phyloP scores from a whole-genome alignment of 2,797 vertebrate genomes.

The Sebastes baramenuke region DNA sequence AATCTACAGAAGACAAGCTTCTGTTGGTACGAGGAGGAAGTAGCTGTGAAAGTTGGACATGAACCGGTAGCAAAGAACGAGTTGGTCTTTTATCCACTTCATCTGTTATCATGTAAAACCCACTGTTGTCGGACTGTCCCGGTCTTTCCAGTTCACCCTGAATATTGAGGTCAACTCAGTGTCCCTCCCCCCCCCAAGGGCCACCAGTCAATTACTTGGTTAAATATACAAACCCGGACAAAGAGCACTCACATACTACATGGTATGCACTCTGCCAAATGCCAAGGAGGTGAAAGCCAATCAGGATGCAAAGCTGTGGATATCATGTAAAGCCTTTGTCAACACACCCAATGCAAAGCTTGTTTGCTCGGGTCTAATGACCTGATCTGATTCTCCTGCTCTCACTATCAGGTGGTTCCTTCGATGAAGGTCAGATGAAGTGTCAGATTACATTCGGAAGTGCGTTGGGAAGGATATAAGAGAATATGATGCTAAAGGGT shows the following conservation, averaged over 20 bases:
- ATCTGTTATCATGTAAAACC: slow-evolving; percentile 13
- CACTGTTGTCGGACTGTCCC: slow-evolving; percentile 3
- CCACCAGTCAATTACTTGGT: slow-evolving; percentile 46
- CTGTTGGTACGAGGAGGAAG: slow-evolving; percentile 1
- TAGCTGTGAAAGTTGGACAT: slow-evolving; percentile 20
- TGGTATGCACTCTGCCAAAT: slow-evolving; percentile 28
- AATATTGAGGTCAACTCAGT: slow-evolving; percentile 22
- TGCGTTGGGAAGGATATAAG: neutral
- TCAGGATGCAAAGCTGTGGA: slow-evolving; percentile 34
- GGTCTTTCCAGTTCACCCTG: slow-evolving; percentile 27
- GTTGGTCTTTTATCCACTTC: slow-evolving; percentile 10
- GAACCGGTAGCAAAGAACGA: slow-evolving; percentile 28
- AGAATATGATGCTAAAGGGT: neutral
- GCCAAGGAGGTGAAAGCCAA: slow-evolving; percentile 35
- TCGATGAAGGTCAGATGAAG: slow-evolving; percentile 12
- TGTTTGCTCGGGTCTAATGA: slow-evolving; percentile 33
- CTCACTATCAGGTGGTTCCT: slow-evolving; percentile 3
- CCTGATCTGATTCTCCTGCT: slow-evolving; percentile 8
- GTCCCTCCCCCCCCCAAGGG: slow-evolving; percentile 13
- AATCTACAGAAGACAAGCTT: neutral
- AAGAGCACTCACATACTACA: slow-evolving; percentile 39
- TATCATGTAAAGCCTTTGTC: slow-evolving; percentile 47
- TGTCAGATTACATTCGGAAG: neutral
- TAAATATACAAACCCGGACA: slow-evolving; percentile 65
- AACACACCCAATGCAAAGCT: slow-evolving; percentile 24